A percentile compares a stretch with the other conserved stretches of the same genome.
Conservation (phyloP, 1,140 invertebrate species). For the Drosophila takahashii region DNA sequence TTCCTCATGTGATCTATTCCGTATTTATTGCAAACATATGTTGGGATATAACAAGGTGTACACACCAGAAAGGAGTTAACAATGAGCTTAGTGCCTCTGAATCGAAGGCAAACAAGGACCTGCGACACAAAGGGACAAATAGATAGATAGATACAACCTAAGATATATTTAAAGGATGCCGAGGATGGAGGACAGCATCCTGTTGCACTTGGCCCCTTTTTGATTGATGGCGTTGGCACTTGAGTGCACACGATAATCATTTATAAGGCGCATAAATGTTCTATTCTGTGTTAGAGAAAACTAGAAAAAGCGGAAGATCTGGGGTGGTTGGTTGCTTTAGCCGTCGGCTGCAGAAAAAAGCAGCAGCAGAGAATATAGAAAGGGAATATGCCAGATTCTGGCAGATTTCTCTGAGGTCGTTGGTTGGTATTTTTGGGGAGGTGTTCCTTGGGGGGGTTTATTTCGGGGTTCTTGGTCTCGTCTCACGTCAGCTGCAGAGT, state of each 20-base stretch:
- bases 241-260: constrained; percentile 73
- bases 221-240: constrained; percentile 72
- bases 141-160: not conserved
- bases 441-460: not conserved
- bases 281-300: not conserved
- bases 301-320: not conserved
- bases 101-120: not conserved
- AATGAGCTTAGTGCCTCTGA: constrained; percentile 7
- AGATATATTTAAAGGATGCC: not conserved
- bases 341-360: constrained; percentile 10
- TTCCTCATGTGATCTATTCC: not conserved
- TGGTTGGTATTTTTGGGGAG: constrained; percentile 30
- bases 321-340: not conserved
- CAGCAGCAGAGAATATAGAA: not conserved
- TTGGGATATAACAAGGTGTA: not conserved
- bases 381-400: constrained; percentile 30
- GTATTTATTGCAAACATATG: no score
- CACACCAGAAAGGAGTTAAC: not conserved
- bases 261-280: constrained; percentile 68
- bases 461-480: constrained; percentile 15
- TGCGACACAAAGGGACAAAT: not conserved
- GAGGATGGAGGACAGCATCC: constrained; percentile 18
- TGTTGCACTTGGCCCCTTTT: constrained; percentile 63
- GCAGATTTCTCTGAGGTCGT: constrained; percentile 37
- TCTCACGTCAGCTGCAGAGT: constrained; percentile 60